phyloP scores from a whole-genome alignment of 92 coral and sea anemone species.

The Actinernus sp. region DNA sequence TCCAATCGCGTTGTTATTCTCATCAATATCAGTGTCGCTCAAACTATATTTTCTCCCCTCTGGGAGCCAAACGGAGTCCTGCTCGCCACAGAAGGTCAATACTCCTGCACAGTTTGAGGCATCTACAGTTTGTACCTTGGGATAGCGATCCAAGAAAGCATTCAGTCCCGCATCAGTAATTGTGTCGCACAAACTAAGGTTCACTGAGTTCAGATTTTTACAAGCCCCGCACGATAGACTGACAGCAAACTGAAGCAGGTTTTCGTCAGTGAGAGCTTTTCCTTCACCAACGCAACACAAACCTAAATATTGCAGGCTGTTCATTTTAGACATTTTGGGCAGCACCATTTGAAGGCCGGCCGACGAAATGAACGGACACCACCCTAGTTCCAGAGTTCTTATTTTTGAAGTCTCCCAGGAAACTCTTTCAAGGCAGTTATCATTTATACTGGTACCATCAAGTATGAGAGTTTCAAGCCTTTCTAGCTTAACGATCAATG shows the following conservation, averaged over 20 bases:
- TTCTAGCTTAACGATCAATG: conserved; percentile 32
- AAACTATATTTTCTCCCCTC: conserved; percentile 1
- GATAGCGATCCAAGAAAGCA: conserved; percentile 16
- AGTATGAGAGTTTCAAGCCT: conserved; percentile 68
- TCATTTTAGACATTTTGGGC: conserved; percentile 54
- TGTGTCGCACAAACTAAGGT: conserved; percentile 43
- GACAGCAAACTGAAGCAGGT: conserved; percentile 35
- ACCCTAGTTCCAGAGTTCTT: conserved; percentile 73
- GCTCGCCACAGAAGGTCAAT: background rate
- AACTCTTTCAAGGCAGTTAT: conserved; percentile 33
- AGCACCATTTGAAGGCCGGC: conserved; percentile 40
- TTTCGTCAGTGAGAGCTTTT: conserved; percentile 56
- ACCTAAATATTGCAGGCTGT: conserved; percentile 66
- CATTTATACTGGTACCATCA: conserved; percentile 77
- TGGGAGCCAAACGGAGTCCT: background rate
- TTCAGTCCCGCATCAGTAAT: conserved; percentile 54
- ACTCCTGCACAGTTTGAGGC: conserved; percentile 57
- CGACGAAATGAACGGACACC: conserved; percentile 66
- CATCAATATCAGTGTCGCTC: conserved; percentile 1
- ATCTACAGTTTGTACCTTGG: conserved; percentile 40
- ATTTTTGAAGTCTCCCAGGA: conserved; percentile 52
- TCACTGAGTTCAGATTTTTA: conserved; percentile 34
- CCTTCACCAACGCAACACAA: conserved; percentile 73
- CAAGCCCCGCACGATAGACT: conserved; percentile 35
- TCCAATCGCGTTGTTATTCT: background rate